Evolutionary conservation across 2,797 vertebrate genomes (phyloP).

Genomic region (Chelon labrosus): DNA sequence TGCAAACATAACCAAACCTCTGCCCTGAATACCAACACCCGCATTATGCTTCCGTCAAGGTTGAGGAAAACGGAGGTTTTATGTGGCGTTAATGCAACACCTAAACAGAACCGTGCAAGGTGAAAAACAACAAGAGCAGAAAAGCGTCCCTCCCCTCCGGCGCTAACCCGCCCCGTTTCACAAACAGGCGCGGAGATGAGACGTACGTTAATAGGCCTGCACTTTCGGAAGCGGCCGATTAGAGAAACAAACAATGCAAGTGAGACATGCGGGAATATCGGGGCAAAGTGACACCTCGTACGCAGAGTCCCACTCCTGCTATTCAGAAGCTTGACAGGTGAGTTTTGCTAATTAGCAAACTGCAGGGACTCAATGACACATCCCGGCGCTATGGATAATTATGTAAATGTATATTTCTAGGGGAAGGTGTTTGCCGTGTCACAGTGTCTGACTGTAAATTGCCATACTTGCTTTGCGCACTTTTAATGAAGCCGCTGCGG

Average conservation of each 20-base stretch:
- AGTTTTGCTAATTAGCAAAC: constrained; percentile 59
- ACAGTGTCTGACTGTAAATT: not conserved
- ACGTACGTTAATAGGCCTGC: constrained; percentile 32
- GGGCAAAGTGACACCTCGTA: constrained; percentile 41
- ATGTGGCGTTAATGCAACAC: constrained; percentile 65
- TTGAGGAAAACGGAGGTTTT: constrained; percentile 65
- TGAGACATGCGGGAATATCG: constrained; percentile 22
- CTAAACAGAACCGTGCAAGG: constrained; percentile 9
- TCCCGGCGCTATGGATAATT: constrained; percentile 15
- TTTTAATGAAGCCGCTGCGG: not conserved
- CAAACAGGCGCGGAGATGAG: constrained; percentile 56
- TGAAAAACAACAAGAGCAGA: not conserved
- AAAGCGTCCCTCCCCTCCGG: constrained; percentile 35
- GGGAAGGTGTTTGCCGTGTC: not conserved
- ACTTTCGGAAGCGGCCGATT: constrained; percentile 46
- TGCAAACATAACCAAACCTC: constrained; percentile 13
- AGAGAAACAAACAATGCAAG: constrained; percentile 38
- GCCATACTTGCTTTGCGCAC: not conserved
- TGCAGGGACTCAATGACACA: constrained; percentile 17
- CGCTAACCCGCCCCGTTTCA: constrained; percentile 49
- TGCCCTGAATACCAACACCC: constrained; percentile 61
- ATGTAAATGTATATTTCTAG: not conserved
- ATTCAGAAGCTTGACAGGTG: constrained; percentile 35
- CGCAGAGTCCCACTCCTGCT: constrained; percentile 12
- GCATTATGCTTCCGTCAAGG: constrained; percentile 43